These are phyloP conservation scores for Polydrusus cervinus DNA, from an alignment of 2,888 invertebrate species.

Conservation along the genomic window DNA sequence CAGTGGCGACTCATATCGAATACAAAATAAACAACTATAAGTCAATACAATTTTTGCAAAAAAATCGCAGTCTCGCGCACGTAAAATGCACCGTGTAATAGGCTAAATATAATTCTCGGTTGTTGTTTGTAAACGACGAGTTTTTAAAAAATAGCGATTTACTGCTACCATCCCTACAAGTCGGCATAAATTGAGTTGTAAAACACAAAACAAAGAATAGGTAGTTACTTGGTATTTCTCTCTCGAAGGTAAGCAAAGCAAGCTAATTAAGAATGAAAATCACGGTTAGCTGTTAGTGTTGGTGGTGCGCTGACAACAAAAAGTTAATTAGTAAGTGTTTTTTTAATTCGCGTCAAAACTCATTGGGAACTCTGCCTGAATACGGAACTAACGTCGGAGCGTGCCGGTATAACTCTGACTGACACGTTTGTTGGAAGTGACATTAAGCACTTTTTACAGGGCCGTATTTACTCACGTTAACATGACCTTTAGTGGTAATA, in stretches of 20 bases:
- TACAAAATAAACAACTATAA: no score
- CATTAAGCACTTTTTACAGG: conserved; percentile 45
- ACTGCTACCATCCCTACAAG: no score
- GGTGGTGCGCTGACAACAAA: conserved; percentile 28
- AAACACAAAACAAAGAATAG: conserved; percentile 1
- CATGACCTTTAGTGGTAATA: no score
- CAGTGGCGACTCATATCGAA: no score
- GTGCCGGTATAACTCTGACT: conserved; percentile 39
- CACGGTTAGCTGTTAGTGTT: conserved; percentile 31
- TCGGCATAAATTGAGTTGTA: no score
- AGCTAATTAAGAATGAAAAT: conserved; percentile 32
- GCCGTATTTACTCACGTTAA: conserved; percentile 15
- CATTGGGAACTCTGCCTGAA: conserved; percentile 30
- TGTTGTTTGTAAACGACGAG: no score
- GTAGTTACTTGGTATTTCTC: conserved; percentile 1
- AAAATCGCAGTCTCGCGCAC: no score
- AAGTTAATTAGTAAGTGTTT: conserved; percentile 45
- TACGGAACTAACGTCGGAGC: conserved; percentile 27
- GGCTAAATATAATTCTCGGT: no score
- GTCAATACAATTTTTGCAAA: no score
- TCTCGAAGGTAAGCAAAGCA: conserved; percentile 10
- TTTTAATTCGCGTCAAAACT: conserved; percentile 39
- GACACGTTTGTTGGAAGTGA: conserved; percentile 49
- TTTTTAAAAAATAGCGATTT: no score
- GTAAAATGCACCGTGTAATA: no score